Evolutionary conservation across 2,797 vertebrate species (phyloP).

Genomic region (Nothura maculosa): DNA sequence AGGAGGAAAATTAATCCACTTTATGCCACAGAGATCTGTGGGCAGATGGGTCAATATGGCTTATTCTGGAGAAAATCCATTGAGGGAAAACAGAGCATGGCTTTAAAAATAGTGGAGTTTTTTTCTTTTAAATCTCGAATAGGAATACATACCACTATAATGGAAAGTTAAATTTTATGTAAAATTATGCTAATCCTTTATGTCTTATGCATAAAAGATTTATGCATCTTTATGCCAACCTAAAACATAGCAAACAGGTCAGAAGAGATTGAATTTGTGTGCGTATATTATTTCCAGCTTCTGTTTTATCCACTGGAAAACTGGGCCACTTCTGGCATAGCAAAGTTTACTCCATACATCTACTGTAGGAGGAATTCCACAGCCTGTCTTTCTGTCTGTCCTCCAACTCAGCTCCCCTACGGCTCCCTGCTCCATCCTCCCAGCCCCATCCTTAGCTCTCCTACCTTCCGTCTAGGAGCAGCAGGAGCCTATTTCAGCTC

Average conservation of each 20-base stretch:
- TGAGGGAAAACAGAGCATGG: neutral
- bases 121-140: neutral
- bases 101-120: neutral
- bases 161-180: neutral
- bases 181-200: neutral
- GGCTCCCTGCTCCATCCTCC: neutral
- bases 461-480: neutral
- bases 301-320: neutral
- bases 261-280: neutral
- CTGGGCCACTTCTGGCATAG: neutral
- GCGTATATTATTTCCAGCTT: neutral
- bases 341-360: neutral
- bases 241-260: neutral
- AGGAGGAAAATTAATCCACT: neutral
- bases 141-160: neutral
- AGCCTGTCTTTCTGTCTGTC: neutral
- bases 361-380: neutral
- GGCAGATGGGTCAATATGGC: neutral
- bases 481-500: neutral
- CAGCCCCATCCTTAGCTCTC: neutral
- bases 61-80: conserved; percentile 23
- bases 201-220: neutral
- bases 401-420: neutral
- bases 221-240: neutral
- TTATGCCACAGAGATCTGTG: neutral